phyloP scores from a whole-genome alignment of 2,888 invertebrate species.

The Spialia ferax region DNA sequence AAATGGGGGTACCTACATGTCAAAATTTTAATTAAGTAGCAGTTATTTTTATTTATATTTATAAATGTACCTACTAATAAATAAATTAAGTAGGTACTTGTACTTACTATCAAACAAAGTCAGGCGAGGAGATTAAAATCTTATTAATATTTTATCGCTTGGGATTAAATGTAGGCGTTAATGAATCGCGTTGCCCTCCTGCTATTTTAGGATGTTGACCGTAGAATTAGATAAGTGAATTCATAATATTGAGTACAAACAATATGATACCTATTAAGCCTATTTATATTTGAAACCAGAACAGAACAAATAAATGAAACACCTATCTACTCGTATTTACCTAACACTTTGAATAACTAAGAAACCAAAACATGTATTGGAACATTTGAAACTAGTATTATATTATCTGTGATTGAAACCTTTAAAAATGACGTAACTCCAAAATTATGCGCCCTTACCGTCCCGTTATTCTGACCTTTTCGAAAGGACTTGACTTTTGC shows the following conservation, averaged over 20 bases:
- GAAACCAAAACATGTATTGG: too few species aligned
- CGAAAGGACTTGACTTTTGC: conserved; percentile 35
- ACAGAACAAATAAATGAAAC: too few species aligned
- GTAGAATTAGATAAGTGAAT: neutral
- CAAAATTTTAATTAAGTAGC: too few species aligned
- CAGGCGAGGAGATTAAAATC: conserved; percentile 10
- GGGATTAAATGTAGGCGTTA: conserved; percentile 17
- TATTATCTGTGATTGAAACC: too few species aligned
- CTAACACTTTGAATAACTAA: neutral
- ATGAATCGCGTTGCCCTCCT: conserved; percentile 13
- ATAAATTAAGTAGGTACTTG: neutral
- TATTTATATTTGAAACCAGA: too few species aligned
- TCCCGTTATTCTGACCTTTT: conserved; percentile 15
- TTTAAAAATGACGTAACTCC: neutral
- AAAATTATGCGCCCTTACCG: neutral
- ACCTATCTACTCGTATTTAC: too few species aligned
- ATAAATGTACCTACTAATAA: too few species aligned
- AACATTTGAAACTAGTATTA: too few species aligned
- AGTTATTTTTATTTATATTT: too few species aligned
- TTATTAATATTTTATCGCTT: conserved; percentile 18
- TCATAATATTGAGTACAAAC: too few species aligned
- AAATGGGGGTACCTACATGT: too few species aligned
- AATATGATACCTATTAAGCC: too few species aligned
- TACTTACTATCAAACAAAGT: neutral
- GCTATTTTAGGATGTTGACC: conserved; percentile 4